These are phyloP conservation scores for Bovichtus variegatus DNA, from an alignment of 2,797 vertebrate genomes.

Conservation along the genomic window DNA sequence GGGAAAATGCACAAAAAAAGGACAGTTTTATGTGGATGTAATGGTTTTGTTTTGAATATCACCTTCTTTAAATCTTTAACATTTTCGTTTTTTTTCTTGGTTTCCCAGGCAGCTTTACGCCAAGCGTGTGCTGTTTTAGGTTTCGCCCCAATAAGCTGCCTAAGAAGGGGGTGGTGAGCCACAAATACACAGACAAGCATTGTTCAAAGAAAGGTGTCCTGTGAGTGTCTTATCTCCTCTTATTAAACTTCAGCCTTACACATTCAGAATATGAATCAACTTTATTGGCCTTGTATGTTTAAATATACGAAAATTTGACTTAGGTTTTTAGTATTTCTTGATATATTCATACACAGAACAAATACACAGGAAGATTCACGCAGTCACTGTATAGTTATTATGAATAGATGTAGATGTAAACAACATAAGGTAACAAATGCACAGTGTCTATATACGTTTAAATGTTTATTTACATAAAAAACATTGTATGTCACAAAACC, in stretches of 20 bases:
- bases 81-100: neutral
- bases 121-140: conserved; percentile 32
- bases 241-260: neutral
- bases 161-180: fast-evolving
- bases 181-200: neutral
- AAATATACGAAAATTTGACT: neutral
- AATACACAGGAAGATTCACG: neutral
- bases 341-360: neutral
- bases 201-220: conserved; percentile 40
- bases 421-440: neutral
- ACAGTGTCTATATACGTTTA: neutral
- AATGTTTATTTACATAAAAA: too few relatives aligned
- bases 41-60: neutral
- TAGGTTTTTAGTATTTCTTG: neutral
- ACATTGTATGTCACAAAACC: neutral
- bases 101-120: conserved; percentile 18
- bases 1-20: neutral
- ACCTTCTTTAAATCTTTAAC: neutral
- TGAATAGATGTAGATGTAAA: neutral
- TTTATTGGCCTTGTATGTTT: neutral
- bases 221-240: conserved; percentile 51
- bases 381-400: neutral
- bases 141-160: fast-evolving
- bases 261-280: neutral
- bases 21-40: too few relatives aligned